These are phyloP conservation scores for Zosterops borbonicus DNA, from an alignment of 2,113 vertebrate genomes.

Conservation along the genomic window DNA sequence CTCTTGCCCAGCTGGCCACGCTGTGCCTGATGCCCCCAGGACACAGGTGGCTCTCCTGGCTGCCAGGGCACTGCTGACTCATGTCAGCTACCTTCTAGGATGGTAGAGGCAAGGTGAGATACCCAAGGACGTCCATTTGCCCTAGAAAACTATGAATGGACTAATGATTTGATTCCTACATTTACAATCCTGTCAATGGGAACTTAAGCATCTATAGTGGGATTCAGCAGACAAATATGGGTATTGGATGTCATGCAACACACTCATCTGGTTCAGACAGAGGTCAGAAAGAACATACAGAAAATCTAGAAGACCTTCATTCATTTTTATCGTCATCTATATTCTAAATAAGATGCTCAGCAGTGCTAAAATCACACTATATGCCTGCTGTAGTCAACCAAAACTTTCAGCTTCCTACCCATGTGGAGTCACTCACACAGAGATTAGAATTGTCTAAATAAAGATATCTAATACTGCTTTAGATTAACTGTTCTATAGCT, in stretches of 20 bases:
- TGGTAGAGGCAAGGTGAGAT: background rate
- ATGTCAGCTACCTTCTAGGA: background rate
- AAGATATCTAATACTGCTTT: background rate
- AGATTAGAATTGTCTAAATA: background rate
- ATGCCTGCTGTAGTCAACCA: background rate
- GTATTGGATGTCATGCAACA: background rate
- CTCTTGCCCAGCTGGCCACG: rapidly evolving
- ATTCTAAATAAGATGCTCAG: background rate
- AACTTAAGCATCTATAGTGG: background rate
- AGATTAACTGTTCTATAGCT: background rate
- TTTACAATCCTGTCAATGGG: background rate
- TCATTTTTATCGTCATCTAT: background rate
- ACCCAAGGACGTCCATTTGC: background rate
- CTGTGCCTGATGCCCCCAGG: background rate
- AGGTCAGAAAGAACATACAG: background rate
- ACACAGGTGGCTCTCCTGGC: background rate
- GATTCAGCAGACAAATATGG: background rate
- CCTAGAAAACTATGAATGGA: background rate
- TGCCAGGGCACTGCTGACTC: background rate
- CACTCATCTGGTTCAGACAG: background rate
- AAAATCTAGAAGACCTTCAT: background rate
- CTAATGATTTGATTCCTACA: background rate
- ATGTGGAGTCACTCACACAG: rapidly evolving
- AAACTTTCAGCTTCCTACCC: background rate
- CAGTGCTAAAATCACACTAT: background rate